Conservation (phyloP, 1,140 invertebrate species). For the Lepidurus packardi region DNA sequence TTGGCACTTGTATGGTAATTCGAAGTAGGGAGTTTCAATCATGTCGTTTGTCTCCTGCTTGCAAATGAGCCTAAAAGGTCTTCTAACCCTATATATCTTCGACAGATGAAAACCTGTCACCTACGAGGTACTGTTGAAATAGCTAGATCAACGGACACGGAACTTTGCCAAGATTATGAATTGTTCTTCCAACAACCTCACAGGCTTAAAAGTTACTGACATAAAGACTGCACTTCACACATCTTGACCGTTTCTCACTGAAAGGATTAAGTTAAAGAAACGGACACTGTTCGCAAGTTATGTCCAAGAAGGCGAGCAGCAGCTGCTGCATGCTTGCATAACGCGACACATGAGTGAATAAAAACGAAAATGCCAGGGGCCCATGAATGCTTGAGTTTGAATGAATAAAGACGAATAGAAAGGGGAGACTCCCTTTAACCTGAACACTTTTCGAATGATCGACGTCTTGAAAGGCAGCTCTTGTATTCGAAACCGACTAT, state of each 20-base stretch:
- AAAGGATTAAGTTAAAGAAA: not conserved
- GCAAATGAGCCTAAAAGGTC: not conserved
- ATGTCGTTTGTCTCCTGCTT: conserved; percentile 1
- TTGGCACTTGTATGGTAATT: conserved; percentile 22
- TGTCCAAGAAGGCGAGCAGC: not conserved
- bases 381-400: not conserved
- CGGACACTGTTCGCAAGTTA: not conserved
- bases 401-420: conserved; percentile 19
- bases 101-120: conserved; percentile 1
- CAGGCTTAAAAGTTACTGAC: no score
- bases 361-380: conserved; percentile 6
- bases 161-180: not conserved
- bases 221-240: not conserved
- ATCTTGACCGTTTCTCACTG: not conserved
- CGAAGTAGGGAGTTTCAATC: conserved; percentile 10
- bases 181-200: not conserved
- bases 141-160: no score
- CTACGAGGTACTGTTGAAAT: not conserved
- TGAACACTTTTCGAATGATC: not conserved
- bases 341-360: not conserved
- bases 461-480: conserved; percentile 4
- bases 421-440: not conserved
- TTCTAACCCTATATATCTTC: not conserved
- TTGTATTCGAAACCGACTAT: not conserved
- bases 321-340: conserved; percentile 11